A percentile compares a stretch with the other conserved stretches of the same genome.
Conservation (phyloP, 2,113 vertebrate genomes). For the Chrysemys picta region DNA sequence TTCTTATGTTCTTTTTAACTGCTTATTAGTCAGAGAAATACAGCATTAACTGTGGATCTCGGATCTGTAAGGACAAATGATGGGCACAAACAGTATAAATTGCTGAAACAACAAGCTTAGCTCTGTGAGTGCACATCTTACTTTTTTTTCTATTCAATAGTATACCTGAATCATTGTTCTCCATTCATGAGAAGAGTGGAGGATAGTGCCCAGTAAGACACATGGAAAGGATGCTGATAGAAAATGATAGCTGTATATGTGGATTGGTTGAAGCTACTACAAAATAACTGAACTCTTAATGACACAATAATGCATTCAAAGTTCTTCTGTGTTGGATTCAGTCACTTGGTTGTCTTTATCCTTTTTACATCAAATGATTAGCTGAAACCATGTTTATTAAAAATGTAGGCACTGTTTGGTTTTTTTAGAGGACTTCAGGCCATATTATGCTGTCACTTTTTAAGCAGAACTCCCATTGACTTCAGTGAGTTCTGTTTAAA, state of each 20-base stretch:
- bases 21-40: background rate
- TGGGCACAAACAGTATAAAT: background rate
- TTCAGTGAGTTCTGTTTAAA: background rate
- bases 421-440: constrained; percentile 33
- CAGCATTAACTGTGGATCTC: background rate
- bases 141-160: background rate
- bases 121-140: background rate
- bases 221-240: background rate
- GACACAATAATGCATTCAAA: background rate
- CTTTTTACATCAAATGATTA: constrained; percentile 13
- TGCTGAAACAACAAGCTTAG: background rate
- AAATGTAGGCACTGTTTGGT: background rate
- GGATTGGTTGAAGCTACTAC: background rate
- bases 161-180: background rate
- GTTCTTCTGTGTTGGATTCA: background rate
- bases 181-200: background rate
- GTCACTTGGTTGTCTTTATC: background rate
- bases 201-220: accelerated
- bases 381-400: background rate
- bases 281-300: background rate
- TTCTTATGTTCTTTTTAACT: background rate
- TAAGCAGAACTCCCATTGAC: constrained; percentile 51
- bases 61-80: background rate
- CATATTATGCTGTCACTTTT: constrained; percentile 11
- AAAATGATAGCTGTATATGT: background rate